Percentiles rank a stretch among this genome's conserved stretches.
Conservation (phyloP, 1,140 invertebrate species). For the Drosophila nasuta region DNA sequence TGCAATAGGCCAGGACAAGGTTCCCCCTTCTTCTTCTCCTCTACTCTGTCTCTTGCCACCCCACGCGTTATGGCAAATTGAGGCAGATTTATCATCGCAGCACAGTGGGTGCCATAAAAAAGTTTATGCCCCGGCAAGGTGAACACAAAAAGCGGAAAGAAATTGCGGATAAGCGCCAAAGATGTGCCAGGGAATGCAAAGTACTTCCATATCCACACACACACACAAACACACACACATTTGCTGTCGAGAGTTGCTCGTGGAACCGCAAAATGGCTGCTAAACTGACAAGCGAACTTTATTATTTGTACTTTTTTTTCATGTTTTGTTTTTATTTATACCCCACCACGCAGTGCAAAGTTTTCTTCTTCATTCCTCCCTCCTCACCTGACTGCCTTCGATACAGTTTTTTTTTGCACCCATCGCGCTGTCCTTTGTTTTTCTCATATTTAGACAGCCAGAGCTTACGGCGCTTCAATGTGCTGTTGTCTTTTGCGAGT, state of each 20-base stretch:
- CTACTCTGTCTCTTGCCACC: not conserved
- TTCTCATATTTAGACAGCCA: slow-evolving; percentile 30
- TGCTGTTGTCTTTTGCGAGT: slow-evolving; percentile 41
- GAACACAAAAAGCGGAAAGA: slow-evolving; percentile 62
- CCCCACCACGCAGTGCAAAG: slow-evolving; percentile 17
- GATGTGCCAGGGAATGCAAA: slow-evolving; percentile 67
- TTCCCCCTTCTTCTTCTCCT: not conserved
- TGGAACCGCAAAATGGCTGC: slow-evolving; percentile 85
- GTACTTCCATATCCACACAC: slow-evolving; percentile 14
- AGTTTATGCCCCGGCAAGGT: slow-evolving; percentile 78
- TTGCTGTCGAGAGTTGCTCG: slow-evolving; percentile 32
- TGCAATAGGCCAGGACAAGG: slow-evolving; percentile 51
- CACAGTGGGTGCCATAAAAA: slow-evolving; percentile 84
- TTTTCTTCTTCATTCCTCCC: slow-evolving; percentile 10
- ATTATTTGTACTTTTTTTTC: slow-evolving; percentile 70
- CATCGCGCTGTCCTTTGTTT: slow-evolving; percentile 2
- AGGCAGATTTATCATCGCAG: slow-evolving; percentile 82
- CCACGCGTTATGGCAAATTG: slow-evolving; percentile 79
- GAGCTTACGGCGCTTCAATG: slow-evolving; percentile 57
- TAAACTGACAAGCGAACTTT: slow-evolving; percentile 85
- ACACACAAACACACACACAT: slow-evolving; percentile 1
- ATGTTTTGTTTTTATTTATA: slow-evolving; percentile 13
- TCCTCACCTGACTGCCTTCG: not conserved
- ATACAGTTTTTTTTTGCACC: slow-evolving; percentile 43
- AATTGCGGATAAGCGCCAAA: slow-evolving; percentile 80